Percentiles rank a stretch among this genome's conserved stretches.
These are phyloP conservation scores for Callimorpha dominula DNA, from an alignment of 2,888 invertebrate species.

Conservation along the genomic window DNA sequence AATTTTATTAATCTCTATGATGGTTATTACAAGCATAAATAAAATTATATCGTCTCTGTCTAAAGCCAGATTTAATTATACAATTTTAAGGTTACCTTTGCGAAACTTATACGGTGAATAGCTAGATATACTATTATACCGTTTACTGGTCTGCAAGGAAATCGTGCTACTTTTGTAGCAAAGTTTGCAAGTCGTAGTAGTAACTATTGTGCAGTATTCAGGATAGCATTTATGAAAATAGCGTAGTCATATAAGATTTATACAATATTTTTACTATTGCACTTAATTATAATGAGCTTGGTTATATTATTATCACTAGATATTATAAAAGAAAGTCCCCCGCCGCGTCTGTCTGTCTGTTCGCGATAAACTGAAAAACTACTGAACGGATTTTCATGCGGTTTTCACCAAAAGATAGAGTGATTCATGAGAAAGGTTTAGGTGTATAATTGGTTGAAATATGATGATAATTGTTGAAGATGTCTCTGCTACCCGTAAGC, in stretches of 20 bases:
- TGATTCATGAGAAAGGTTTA: too few relatives aligned
- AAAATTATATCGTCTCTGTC: slow-evolving; percentile 23
- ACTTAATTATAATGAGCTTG: too few relatives aligned
- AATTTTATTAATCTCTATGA: slow-evolving; percentile 7
- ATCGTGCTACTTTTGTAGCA: neutral
- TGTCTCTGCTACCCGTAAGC: too few relatives aligned
- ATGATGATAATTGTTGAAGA: too few relatives aligned
- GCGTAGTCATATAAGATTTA: neutral
- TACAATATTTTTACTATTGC: too few relatives aligned
- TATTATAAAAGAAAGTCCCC: too few relatives aligned
- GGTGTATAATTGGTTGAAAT: too few relatives aligned
- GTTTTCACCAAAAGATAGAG: too few relatives aligned
- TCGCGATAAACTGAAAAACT: too few relatives aligned
- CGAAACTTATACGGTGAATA: slow-evolving; percentile 14
- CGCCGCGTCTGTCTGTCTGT: too few relatives aligned
- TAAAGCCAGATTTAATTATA: slow-evolving; percentile 20
- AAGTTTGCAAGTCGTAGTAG: neutral
- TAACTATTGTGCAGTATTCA: neutral
- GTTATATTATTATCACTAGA: neutral
- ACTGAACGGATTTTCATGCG: too few relatives aligned
- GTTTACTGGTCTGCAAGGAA: neutral
- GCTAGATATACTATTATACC: neutral
- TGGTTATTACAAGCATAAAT: slow-evolving; percentile 7
- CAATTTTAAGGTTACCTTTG: slow-evolving; percentile 34
- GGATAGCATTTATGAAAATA: neutral